Evolutionary conservation across 2,797 vertebrate species (phyloP).

Genomic region (Darevskia mixta): DNA sequence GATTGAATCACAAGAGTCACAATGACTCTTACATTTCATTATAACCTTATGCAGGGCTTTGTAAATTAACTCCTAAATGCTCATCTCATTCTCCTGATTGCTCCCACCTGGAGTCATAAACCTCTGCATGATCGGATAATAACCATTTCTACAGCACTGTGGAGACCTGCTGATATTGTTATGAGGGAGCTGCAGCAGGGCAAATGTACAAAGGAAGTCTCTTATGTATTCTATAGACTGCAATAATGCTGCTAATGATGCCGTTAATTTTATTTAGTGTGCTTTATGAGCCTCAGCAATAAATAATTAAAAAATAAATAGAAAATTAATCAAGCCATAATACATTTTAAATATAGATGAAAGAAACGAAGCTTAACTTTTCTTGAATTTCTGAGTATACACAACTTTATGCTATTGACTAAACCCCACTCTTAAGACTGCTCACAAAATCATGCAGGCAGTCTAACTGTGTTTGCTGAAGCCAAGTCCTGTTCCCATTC

Average conservation of each 20-base stretch:
- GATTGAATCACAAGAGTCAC: not conserved
- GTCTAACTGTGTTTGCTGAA: not conserved
- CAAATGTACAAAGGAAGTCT: not conserved
- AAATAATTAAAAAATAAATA: slow-evolving; percentile 49
- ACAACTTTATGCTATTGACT: not conserved
- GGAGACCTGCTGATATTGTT: not conserved
- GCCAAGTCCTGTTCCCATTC: no score
- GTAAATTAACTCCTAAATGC: slow-evolving; percentile 45
- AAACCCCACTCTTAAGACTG: not conserved
- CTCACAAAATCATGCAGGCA: not conserved
- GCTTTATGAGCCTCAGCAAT: slow-evolving; percentile 12
- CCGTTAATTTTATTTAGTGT: not conserved
- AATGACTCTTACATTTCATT: slow-evolving; percentile 34
- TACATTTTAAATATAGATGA: slow-evolving; percentile 29
- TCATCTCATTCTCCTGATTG: slow-evolving; percentile 41
- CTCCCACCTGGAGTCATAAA: slow-evolving; percentile 39
- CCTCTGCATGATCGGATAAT: slow-evolving; percentile 9
- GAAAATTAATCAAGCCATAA: slow-evolving; percentile 35
- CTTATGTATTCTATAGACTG: not conserved
- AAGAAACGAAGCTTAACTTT: not conserved
- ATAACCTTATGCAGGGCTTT: slow-evolving; percentile 22
- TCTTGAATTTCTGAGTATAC: not conserved
- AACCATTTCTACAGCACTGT: not conserved
- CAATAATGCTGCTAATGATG: not conserved
- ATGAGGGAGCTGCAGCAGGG: slow-evolving; percentile 5